A percentile compares a stretch with the other conserved stretches of the same genome.
Evolutionary conservation across 2,888 invertebrate genomes (phyloP).

Genomic region (Podotricha telesiphe): DNA sequence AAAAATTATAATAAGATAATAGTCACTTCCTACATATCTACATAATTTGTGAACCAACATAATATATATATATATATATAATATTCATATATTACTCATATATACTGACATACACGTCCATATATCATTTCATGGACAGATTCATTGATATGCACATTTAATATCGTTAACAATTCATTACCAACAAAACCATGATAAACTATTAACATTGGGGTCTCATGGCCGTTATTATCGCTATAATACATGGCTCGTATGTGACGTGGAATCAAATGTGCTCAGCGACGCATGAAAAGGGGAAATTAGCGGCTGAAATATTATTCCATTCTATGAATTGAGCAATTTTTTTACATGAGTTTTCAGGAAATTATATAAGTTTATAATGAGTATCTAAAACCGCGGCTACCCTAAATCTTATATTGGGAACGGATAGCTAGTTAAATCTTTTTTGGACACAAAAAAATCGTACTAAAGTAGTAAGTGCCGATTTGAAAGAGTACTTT

Average conservation of each 20-base stretch:
- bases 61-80: too few relatives aligned
- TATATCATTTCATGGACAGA: slow-evolving; percentile 6
- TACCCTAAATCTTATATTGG: too few relatives aligned
- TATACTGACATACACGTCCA: not conserved
- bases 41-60: too few relatives aligned
- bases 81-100: not conserved
- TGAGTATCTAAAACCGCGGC: too few relatives aligned
- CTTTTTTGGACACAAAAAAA: not conserved
- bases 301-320: slow-evolving; percentile 24
- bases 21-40: too few relatives aligned
- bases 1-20: too few relatives aligned
- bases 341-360: slow-evolving; percentile 30
- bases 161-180: slow-evolving; percentile 26
- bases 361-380: not conserved
- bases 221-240: slow-evolving; percentile 26
- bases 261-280: slow-evolving; percentile 41
- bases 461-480: not conserved
- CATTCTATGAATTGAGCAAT: slow-evolving; percentile 31
- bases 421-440: too few relatives aligned
- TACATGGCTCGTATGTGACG: slow-evolving; percentile 38
- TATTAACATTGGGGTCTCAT: slow-evolving; percentile 26
- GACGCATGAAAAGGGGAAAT: slow-evolving; percentile 38
- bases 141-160: slow-evolving; percentile 21
- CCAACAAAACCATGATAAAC: slow-evolving; percentile 27
- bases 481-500: too few relatives aligned